phyloP scores from a whole-genome alignment of 2,888 invertebrate genomes.

The Cantharis nigra region DNA sequence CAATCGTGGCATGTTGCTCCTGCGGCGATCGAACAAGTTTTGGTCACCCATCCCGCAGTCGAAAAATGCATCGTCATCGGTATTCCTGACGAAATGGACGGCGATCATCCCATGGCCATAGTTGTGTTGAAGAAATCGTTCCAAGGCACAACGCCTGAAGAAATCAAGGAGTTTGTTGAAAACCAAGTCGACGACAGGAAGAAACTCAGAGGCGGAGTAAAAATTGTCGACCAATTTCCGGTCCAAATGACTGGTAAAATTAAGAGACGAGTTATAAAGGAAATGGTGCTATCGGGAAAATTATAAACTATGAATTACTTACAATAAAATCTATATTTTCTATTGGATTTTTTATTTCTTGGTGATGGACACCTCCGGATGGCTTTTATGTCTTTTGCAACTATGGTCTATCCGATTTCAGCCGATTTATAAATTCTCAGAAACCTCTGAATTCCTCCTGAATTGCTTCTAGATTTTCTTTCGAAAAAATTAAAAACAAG shows the following conservation, averaged over 20 bases:
- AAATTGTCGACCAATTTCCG: not conserved
- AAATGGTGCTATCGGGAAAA: not conserved
- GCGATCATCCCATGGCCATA: constrained; percentile 46
- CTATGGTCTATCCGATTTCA: too few relatives aligned
- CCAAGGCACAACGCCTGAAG: not conserved
- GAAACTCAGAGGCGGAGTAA: not conserved
- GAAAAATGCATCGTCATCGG: constrained; percentile 43
- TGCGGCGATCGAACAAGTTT: constrained; percentile 42
- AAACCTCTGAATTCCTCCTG: too few relatives aligned
- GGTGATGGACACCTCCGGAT: too few relatives aligned
- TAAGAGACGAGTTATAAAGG: not conserved
- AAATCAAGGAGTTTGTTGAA: not conserved
- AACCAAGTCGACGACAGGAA: not conserved
- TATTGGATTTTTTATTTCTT: too few relatives aligned
- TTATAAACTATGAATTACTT: not conserved
- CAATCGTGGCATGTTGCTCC: constrained; percentile 57
- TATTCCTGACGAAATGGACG: constrained; percentile 47
- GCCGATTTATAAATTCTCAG: too few relatives aligned
- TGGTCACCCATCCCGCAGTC: constrained; percentile 46
- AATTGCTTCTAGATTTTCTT: too few relatives aligned
- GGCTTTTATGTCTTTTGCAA: too few relatives aligned
- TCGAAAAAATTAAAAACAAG: too few relatives aligned
- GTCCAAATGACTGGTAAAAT: not conserved
- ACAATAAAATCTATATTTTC: too few relatives aligned
- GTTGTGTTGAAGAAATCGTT: constrained; percentile 35